Conservation (phyloP, 2,113 vertebrate genomes). For the Macaca mulatta region DNA sequence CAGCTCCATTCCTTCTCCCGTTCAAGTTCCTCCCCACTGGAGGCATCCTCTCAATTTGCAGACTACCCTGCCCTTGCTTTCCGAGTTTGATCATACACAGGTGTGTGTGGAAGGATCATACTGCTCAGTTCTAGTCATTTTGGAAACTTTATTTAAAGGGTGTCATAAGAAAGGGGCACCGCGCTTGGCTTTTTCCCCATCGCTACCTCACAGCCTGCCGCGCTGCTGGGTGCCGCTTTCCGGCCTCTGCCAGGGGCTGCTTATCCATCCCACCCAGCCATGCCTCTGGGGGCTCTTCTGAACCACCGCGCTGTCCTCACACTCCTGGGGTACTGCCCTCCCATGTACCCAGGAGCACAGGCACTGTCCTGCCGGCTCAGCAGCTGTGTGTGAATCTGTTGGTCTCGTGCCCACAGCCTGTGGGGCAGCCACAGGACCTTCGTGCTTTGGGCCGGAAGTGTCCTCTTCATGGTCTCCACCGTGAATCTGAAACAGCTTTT, state of each 20-base stretch:
- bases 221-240: accelerated
- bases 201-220: accelerated
- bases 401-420: neutral
- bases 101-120: neutral
- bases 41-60: neutral
- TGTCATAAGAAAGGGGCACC: neutral
- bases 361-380: neutral
- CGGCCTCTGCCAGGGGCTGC: no score
- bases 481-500: neutral
- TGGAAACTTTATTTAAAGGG: neutral
- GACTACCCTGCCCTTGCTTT: neutral
- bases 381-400: accelerated
- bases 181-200: neutral
- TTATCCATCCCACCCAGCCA: neutral
- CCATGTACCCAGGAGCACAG: neutral
- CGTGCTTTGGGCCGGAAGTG: neutral
- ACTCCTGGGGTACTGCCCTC: neutral
- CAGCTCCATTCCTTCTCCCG: neutral
- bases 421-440: no score
- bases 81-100: neutral
- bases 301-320: neutral
- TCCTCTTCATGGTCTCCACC: neutral
- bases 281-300: neutral
- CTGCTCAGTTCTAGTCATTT: neutral
- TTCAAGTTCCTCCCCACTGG: neutral